Base-by-base conservation (phyloP, 1,140 invertebrate genomes). In the Lucilia sericata region DNA sequence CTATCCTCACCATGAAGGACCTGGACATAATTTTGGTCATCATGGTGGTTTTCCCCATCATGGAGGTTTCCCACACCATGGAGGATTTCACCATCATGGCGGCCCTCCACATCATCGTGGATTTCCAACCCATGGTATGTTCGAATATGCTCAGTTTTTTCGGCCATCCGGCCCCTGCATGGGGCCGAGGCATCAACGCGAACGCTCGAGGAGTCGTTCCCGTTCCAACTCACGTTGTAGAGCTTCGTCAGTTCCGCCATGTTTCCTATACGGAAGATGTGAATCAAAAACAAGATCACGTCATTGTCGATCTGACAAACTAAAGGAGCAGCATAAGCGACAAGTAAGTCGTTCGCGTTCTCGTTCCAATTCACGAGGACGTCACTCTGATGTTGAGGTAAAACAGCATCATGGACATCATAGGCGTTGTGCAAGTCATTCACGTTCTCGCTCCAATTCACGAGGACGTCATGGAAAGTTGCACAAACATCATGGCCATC, bases 401-500 rank as follows among this genome's bases (percentile, higher is more conserved):
- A n/a, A n/a, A n/a, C n/a, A n/a, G n/a, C n/a, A n/a, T n/a, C n/a
- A n/a, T 42, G 34, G 14, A 55, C 60, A 36, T 21, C 82, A 70
- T 65, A 78, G 25, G 76, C 82, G 55, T 4, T 5, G 10, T 36
- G 55, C 5, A 0, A 75, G 82, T 14, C 5, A 81, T 9, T 83
- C 85, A 3, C 87, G 65, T 9, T 85, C 81, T 1, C 82, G 25
- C 13, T 85, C 84, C 4, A 83, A 81, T 13, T 83, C 49, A 4
- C 47, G 10, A 2, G 42, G 42, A 76, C 34, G 55, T 14, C 9
- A 70, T 30, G 21, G 47, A 25, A 47, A n/a, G 25, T 30, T 30
- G 25, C 1, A 30, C 3, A 30, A 1, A 30, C 25, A 30, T 30
- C 12, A 74, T 47, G 25, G 25, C 1, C 65, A 36, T 21, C 55